Evolutionary conservation across 2,797 vertebrate species (phyloP).

Genomic region (Tympanoctomys barrerae): DNA sequence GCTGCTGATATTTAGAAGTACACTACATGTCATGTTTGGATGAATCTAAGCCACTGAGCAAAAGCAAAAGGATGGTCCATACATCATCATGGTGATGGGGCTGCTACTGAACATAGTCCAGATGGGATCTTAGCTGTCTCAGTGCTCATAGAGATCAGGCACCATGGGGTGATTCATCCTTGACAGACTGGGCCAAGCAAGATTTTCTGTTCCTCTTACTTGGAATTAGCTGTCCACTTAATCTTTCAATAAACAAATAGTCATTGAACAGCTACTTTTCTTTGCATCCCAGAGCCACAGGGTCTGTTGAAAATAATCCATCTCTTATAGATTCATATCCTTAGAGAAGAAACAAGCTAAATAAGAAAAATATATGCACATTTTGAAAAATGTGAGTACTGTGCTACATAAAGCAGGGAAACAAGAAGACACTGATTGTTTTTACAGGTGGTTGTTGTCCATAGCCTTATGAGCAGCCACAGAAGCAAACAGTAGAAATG

Average conservation of each 20-base stretch:
- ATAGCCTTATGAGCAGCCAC: not conserved
- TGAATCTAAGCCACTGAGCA: not conserved
- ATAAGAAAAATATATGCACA: not conserved
- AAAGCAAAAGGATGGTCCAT: not conserved
- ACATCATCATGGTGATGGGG: not conserved
- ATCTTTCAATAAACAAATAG: slow-evolving; percentile 42
- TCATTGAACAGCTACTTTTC: not conserved
- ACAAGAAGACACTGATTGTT: not conserved
- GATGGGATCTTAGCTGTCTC: slow-evolving; percentile 17
- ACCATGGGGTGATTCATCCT: not conserved
- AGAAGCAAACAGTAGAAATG: not conserved
- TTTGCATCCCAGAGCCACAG: not conserved
- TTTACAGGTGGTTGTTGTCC: not conserved
- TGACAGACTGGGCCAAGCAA: not conserved
- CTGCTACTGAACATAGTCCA: not conserved
- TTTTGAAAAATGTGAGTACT: not conserved
- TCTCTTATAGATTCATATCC: not conserved
- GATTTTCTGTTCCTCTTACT: slow-evolving; percentile 43
- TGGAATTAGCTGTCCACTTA: slow-evolving; percentile 46
- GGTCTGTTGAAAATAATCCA: not conserved
- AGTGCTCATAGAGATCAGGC: slow-evolving; percentile 27
- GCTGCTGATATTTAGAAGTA: not conserved
- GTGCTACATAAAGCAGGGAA: not conserved
- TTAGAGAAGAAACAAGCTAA: not conserved
- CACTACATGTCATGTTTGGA: not conserved